Percentiles rank a stretch among this genome's conserved stretches.
phyloP scores from a whole-genome alignment of 1,140 invertebrate species.

The Drosophila cardini region DNA sequence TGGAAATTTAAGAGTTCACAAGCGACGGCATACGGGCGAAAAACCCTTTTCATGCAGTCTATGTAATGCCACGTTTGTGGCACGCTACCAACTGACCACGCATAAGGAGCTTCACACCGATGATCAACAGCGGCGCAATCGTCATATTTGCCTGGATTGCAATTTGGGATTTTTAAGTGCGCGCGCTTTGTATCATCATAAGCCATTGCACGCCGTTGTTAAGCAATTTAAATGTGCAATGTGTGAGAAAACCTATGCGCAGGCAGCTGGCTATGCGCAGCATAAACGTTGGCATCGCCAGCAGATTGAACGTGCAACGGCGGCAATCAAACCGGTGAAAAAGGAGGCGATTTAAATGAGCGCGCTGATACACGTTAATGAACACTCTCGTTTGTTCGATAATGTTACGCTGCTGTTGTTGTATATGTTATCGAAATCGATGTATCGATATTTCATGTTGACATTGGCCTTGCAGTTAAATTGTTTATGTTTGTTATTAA shows the following conservation, averaged over 20 bases:
- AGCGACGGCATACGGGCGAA: conserved; percentile 91
- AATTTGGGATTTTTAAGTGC: conserved; percentile 68
- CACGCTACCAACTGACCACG: conserved; percentile 84
- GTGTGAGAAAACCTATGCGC: conserved; percentile 73
- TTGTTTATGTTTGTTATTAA: conserved; percentile 48
- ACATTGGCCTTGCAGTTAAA: conserved; percentile 9
- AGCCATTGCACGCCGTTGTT: conserved; percentile 91
- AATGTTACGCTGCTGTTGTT: not conserved
- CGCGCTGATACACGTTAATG: not conserved
- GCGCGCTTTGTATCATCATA: conserved; percentile 87
- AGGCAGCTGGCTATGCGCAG: conserved; percentile 67
- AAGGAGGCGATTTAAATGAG: conserved; percentile 16
- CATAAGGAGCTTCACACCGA: conserved; percentile 58
- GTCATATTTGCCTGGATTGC: conserved; percentile 55
- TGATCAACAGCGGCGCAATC: conserved; percentile 32
- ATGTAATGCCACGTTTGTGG: conserved; percentile 89
- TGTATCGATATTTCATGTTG: conserved; percentile 39
- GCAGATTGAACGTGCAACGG: conserved; percentile 38
- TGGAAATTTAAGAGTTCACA: conserved; percentile 85
- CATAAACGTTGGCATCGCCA: conserved; percentile 71
- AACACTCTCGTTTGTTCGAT: conserved; percentile 23
- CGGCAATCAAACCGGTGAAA: not conserved
- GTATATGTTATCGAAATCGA: not conserved
- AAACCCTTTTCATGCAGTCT: conserved; percentile 88
- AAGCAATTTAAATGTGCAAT: conserved; percentile 91